These are phyloP conservation scores for Phanerotoma sp. DNA, from an alignment of 2,888 invertebrate species.

Conservation along the genomic window DNA sequence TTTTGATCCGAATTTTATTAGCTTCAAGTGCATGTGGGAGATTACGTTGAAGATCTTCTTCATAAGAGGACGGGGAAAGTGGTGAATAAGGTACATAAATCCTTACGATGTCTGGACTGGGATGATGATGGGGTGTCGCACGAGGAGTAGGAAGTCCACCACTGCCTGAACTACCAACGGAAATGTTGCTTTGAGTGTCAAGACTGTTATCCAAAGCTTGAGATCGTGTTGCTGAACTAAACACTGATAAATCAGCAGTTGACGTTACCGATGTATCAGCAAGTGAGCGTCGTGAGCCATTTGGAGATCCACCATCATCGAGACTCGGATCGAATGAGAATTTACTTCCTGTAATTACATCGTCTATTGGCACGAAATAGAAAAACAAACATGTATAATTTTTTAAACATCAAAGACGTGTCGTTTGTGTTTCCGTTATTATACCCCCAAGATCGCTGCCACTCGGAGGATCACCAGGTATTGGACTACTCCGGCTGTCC, in stretches of 20 bases:
- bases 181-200: constrained; percentile 75
- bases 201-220: constrained; percentile 74
- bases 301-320: constrained; percentile 70
- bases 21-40: constrained; percentile 64
- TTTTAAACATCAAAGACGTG: constrained; percentile 16
- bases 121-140: constrained; percentile 68
- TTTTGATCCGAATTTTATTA: constrained; percentile 73
- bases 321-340: constrained; percentile 67
- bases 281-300: constrained; percentile 75
- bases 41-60: constrained; percentile 59
- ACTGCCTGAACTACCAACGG: constrained; percentile 69
- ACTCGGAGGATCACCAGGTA: constrained; percentile 48
- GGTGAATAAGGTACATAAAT: constrained; percentile 77
- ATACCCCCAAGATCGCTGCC: constrained; percentile 54
- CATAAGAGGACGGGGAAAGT: constrained; percentile 63
- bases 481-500: constrained; percentile 47
- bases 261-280: constrained; percentile 84
- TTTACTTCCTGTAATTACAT: constrained; percentile 62
- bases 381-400: neutral
- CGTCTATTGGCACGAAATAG: constrained; percentile 10
- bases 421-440: constrained; percentile 26
- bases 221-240: constrained; percentile 71
- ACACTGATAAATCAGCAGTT: constrained; percentile 79
- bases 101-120: constrained; percentile 72
- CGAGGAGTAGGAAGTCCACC: constrained; percentile 67